phyloP scores from a whole-genome alignment of 1,140 invertebrate species.

The Cydia pomonella region DNA sequence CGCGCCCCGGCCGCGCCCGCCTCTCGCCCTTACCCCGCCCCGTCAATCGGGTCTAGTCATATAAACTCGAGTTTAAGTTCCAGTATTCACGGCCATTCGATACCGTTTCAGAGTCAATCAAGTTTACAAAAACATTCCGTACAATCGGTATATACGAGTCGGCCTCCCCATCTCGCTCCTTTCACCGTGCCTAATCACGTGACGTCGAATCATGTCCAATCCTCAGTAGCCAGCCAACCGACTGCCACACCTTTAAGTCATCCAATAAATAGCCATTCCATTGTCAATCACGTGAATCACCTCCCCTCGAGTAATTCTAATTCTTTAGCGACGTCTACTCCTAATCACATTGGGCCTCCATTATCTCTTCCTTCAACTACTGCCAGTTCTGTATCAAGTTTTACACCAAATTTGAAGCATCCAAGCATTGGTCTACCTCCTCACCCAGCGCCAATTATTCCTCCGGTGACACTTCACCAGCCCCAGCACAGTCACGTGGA shows the following conservation, averaged over 20 bases:
- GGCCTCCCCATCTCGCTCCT: conserved; percentile 67
- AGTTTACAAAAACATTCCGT: conserved; percentile 77
- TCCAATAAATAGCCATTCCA: conserved; percentile 67
- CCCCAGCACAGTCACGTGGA: conserved; percentile 56
- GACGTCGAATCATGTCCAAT: conserved; percentile 55
- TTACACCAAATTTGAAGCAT: conserved; percentile 62
- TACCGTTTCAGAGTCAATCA: conserved; percentile 71
- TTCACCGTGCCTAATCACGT: conserved; percentile 71
- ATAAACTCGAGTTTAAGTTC: conserved; percentile 75
- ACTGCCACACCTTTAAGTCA: conserved; percentile 56
- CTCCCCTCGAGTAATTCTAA: conserved; percentile 57
- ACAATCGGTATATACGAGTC: conserved; percentile 59
- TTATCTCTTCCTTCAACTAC: conserved; percentile 54
- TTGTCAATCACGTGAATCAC: conserved; percentile 58
- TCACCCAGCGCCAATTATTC: conserved; percentile 47
- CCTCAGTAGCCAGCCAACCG: conserved; percentile 51
- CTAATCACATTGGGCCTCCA: conserved; percentile 60
- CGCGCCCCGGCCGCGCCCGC: conserved; percentile 60
- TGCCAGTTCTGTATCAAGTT: conserved; percentile 61
- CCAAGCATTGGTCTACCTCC: conserved; percentile 57
- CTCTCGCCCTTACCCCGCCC: conserved; percentile 64
- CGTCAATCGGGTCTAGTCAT: conserved; percentile 76
- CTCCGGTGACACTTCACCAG: conserved; percentile 57
- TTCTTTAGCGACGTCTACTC: conserved; percentile 54
- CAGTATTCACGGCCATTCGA: conserved; percentile 70